A percentile compares a stretch with the other conserved stretches of the same genome.
Evolutionary conservation across 1,140 invertebrate species (phyloP).

Genomic region (Akabosia matsudoensis): DNA sequence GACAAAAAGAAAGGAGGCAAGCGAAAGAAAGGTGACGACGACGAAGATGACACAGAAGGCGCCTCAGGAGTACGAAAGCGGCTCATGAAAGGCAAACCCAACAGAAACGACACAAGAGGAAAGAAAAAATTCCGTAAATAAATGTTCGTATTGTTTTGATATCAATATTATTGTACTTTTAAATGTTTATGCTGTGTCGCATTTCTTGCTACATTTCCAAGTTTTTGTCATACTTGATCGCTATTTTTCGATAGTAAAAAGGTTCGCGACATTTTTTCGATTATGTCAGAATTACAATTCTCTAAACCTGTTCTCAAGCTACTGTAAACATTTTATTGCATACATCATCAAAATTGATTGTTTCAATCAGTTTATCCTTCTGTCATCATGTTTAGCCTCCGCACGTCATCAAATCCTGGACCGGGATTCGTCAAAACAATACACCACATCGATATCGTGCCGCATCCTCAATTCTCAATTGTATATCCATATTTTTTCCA

Average conservation of each 20-base stretch:
- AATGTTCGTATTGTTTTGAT: background rate
- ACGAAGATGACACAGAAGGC: constrained; percentile 74
- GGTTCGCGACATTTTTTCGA: too few species aligned
- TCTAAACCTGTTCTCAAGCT: too few species aligned
- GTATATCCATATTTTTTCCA: too few species aligned
- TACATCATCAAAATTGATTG: background rate
- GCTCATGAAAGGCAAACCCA: constrained; percentile 55
- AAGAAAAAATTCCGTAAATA: constrained; percentile 22
- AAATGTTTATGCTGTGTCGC: background rate
- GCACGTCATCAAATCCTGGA: too few species aligned
- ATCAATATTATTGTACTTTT: background rate
- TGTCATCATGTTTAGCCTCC: too few species aligned
- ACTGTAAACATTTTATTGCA: background rate
- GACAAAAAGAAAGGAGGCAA: constrained; percentile 68
- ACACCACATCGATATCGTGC: background rate
- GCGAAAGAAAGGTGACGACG: constrained; percentile 58
- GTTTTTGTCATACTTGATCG: background rate
- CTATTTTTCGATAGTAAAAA: too few species aligned
- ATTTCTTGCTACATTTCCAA: background rate
- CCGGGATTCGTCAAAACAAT: background rate
- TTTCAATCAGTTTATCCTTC: background rate
- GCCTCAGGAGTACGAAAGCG: constrained; percentile 72
- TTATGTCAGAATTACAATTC: too few species aligned
- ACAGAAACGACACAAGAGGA: constrained; percentile 28
- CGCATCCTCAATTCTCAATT: too few species aligned